A percentile compares a stretch with the other conserved stretches of the same genome.
Conservation (phyloP, 2,888 invertebrate genomes). For the Apamea epomidion region DNA sequence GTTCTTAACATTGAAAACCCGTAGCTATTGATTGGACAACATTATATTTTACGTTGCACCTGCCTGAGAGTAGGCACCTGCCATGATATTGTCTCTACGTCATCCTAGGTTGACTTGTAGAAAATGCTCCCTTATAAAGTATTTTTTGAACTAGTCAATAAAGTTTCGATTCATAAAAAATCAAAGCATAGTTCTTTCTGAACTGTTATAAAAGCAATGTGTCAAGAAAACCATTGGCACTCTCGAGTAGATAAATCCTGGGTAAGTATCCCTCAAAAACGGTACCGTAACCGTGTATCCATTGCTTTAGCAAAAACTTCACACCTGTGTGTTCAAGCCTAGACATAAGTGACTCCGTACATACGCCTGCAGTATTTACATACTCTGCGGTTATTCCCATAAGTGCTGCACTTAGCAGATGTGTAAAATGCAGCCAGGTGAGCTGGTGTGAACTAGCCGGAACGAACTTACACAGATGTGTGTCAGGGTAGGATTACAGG, state of each 20-base stretch:
- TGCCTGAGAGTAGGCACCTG: neutral
- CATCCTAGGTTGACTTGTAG: neutral
- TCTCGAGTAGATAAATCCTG: neutral
- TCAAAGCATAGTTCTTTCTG: neutral
- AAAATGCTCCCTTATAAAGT: neutral
- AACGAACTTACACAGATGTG: neutral
- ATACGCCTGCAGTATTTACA: conserved; percentile 38
- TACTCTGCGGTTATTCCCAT: conserved; percentile 34
- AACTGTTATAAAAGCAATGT: neutral
- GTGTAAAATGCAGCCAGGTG: conserved; percentile 26
- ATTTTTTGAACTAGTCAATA: neutral
- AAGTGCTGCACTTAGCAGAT: conserved; percentile 48
- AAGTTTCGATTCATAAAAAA: neutral
- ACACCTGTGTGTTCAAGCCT: neutral
- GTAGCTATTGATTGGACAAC: neutral
- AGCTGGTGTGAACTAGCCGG: neutral
- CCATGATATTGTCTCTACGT: neutral
- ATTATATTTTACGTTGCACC: neutral
- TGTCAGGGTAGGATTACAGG: neutral
- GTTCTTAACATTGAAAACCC: neutral
- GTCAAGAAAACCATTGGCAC: neutral
- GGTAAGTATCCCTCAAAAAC: neutral
- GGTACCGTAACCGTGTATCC: neutral
- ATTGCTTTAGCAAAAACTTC: neutral
- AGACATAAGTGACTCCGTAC: neutral